A percentile compares a stretch with the other conserved stretches of the same genome.
These are phyloP conservation scores for Carpatolechia fugitivella DNA, from an alignment of 2,888 invertebrate genomes.

Conservation along the genomic window DNA sequence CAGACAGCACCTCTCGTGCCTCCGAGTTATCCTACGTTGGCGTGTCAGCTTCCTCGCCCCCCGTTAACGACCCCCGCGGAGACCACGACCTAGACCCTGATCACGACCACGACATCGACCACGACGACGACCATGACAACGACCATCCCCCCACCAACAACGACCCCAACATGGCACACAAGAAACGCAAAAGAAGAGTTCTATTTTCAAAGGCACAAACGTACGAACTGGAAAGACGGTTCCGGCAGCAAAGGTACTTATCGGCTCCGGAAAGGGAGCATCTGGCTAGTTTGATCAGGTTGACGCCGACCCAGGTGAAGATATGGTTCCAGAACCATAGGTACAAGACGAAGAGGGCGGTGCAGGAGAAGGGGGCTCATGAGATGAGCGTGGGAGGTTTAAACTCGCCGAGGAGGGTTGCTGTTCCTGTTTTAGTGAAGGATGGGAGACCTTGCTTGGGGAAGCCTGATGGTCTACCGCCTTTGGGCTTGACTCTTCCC, in stretches of 20 bases:
- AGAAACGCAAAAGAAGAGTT: slow-evolving; percentile 96
- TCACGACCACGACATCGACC: slow-evolving; percentile 78
- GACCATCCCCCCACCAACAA: slow-evolving; percentile 50
- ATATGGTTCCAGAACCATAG: slow-evolving; percentile 99
- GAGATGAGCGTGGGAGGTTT: slow-evolving; percentile 83
- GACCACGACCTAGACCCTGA: slow-evolving; percentile 56
- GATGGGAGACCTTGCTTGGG: slow-evolving; percentile 95
- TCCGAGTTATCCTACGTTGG: slow-evolving; percentile 84
- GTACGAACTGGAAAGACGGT: slow-evolving; percentile 95
- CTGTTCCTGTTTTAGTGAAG: slow-evolving; percentile 95
- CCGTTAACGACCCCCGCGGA: slow-evolving; percentile 50
- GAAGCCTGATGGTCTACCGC: slow-evolving; percentile 74
- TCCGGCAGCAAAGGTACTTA: slow-evolving; percentile 96
- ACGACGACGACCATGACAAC: slow-evolving; percentile 78
- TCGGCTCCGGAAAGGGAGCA: slow-evolving; percentile 99
- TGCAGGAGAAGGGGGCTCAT: slow-evolving; percentile 91
- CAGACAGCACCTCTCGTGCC: slow-evolving; percentile 93
- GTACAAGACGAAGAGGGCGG: slow-evolving; percentile 99
- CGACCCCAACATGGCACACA: slow-evolving; percentile 80
- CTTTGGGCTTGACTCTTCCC: slow-evolving; percentile 69
- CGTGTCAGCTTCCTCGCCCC: slow-evolving; percentile 59
- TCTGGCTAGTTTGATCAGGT: slow-evolving; percentile 93
- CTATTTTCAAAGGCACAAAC: slow-evolving; percentile 99
- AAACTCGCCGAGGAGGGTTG: slow-evolving; percentile 93
- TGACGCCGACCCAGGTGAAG: slow-evolving; percentile 98